Percentiles rank a stretch among this genome's conserved stretches.
Evolutionary conservation across 2,888 invertebrate species (phyloP).

Genomic region (Malachius bipustulatus): DNA sequence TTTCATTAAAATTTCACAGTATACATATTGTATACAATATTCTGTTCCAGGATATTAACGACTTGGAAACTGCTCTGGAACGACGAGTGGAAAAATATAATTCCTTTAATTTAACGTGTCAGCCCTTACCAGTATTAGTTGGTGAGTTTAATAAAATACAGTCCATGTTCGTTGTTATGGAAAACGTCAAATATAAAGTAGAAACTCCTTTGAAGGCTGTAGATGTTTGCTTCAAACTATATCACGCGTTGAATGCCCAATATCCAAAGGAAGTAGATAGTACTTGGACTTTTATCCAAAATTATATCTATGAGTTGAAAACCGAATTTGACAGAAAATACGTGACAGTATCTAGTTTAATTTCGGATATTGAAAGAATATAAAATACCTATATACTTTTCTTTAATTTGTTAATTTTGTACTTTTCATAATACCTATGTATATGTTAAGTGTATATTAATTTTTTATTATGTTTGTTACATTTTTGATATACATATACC

Average conservation of each 20-base stretch:
- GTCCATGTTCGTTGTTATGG: neutral
- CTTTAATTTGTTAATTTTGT: neutral
- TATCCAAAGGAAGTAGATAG: constrained; percentile 1
- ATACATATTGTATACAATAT: too few relatives aligned
- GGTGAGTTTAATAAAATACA: neutral
- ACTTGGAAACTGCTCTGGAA: neutral
- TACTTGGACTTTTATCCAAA: constrained; percentile 1
- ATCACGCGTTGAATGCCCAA: constrained; percentile 1
- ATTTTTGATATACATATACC: too few relatives aligned
- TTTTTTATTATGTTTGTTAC: too few relatives aligned
- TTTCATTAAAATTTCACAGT: too few relatives aligned
- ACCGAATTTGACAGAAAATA: constrained; percentile 4
- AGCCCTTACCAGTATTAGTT: constrained; percentile 1
- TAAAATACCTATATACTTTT: constrained; percentile 1
- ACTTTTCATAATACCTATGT: too few relatives aligned
- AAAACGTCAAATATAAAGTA: constrained; percentile 4
- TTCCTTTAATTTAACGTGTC: neutral
- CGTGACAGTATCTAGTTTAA: constrained; percentile 1
- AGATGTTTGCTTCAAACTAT: constrained; percentile 2
- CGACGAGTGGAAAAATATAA: neutral
- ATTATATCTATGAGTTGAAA: constrained; percentile 1
- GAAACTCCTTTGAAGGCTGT: constrained; percentile 2
- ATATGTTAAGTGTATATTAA: too few relatives aligned
- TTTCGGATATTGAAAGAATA: constrained; percentile 3
- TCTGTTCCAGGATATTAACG: too few relatives aligned